phyloP scores from a whole-genome alignment of 2,888 invertebrate genomes.

The Erebia epiphron region DNA sequence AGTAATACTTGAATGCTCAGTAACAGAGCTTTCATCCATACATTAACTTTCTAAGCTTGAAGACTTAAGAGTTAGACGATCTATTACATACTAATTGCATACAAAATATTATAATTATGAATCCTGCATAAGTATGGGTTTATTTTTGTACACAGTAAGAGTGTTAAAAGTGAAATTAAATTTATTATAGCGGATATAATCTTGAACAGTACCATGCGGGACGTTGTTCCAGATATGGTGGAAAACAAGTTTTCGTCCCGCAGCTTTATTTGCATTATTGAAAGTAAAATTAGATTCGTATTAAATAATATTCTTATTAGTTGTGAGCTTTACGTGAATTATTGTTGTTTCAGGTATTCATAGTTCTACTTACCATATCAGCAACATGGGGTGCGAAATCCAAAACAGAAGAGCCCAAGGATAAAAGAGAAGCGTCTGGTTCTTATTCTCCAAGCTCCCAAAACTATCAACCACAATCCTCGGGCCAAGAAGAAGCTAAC shows the following conservation, averaged over 20 bases:
- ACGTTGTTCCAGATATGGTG: slow-evolving; percentile 48
- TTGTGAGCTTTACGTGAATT: slow-evolving; percentile 34
- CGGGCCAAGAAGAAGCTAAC: slow-evolving; percentile 66
- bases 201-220: slow-evolving; percentile 71
- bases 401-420: slow-evolving; percentile 65
- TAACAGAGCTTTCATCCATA: slow-evolving; percentile 13
- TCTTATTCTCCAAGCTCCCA: slow-evolving; percentile 57
- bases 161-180: slow-evolving; percentile 77
- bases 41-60: slow-evolving; percentile 28
- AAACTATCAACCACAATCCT: slow-evolving; percentile 48
- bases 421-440: slow-evolving; percentile 67
- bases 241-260: slow-evolving; percentile 50
- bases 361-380: slow-evolving; percentile 65
- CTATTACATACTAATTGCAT: slow-evolving; percentile 26
- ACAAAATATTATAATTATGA: slow-evolving; percentile 22
- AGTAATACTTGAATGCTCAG: slow-evolving; percentile 1
- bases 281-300: slow-evolving; percentile 46
- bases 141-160: slow-evolving; percentile 67
- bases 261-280: slow-evolving; percentile 50
- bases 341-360: slow-evolving; percentile 66
- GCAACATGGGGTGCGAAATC: slow-evolving; percentile 64
- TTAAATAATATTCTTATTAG: slow-evolving; percentile 1
- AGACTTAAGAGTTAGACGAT: slow-evolving; percentile 10
- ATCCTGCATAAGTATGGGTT: slow-evolving; percentile 32
- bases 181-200: slow-evolving; percentile 71